These are phyloP conservation scores for Sitodiplosis mosellana DNA, from an alignment of 1,140 invertebrate genomes.

Conservation along the genomic window DNA sequence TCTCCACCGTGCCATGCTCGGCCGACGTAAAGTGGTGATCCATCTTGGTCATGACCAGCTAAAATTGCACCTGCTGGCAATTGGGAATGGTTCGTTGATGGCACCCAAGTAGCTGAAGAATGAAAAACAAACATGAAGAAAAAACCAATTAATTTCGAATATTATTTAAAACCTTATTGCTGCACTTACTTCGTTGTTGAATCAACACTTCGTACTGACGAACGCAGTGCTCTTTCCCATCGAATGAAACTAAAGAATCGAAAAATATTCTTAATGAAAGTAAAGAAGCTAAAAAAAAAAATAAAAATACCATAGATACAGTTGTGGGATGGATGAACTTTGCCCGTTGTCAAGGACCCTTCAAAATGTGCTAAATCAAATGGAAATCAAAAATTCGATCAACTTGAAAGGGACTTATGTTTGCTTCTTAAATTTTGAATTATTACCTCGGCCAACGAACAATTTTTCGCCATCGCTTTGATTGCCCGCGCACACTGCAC, in stretches of 20 bases:
- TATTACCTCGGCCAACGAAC: constrained; percentile 39
- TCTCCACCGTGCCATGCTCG: too few relatives aligned
- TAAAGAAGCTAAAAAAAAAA: too few relatives aligned
- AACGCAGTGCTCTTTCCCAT: constrained; percentile 33
- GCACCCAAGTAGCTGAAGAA: constrained; percentile 20
- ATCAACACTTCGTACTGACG: constrained; percentile 1
- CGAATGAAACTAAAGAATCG: constrained; percentile 58
- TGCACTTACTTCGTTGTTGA: too few relatives aligned
- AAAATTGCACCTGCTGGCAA: constrained; percentile 28
- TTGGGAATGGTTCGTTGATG: constrained; percentile 16
- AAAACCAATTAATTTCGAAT: too few relatives aligned
- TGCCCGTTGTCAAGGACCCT: constrained; percentile 39
- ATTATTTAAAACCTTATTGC: too few relatives aligned
- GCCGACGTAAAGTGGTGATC: constrained; percentile 47
- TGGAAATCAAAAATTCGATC: constrained; percentile 20
- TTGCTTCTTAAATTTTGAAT: too few relatives aligned
- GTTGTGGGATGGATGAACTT: constrained; percentile 43
- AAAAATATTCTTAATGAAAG: too few relatives aligned
- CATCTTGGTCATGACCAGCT: constrained; percentile 35
- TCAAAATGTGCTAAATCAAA: constrained; percentile 7
- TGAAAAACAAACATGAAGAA: too few relatives aligned
- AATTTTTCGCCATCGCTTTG: constrained; percentile 33
- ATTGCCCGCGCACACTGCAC: constrained; percentile 35
- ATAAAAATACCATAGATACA: constrained; percentile 52
- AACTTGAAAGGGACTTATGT: constrained; percentile 29